Percentiles rank a stretch among this genome's conserved stretches.
Conservation (phyloP, 2,113 vertebrate species). For the Rattus rattus region DNA sequence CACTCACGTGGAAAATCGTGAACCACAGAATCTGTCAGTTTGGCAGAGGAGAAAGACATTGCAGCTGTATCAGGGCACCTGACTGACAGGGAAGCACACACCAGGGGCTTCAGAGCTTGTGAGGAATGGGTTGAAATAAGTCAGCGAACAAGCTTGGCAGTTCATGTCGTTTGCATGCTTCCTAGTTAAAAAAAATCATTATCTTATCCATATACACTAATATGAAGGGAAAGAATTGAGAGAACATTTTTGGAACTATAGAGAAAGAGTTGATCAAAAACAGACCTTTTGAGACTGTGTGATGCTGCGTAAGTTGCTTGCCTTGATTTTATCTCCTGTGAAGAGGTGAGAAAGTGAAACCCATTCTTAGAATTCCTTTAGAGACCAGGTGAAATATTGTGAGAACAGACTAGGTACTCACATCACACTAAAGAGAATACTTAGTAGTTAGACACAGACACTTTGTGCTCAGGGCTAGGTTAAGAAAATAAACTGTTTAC, state of each 20-base stretch:
- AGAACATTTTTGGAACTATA: background rate
- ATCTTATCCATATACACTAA: background rate
- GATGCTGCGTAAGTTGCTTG: background rate
- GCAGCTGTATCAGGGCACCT: background rate
- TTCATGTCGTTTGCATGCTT: background rate
- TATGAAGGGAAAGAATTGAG: conserved; percentile 37
- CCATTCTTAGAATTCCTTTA: background rate
- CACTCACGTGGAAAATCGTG: background rate
- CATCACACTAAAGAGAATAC: conserved; percentile 31
- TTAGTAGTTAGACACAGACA: background rate
- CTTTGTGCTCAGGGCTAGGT: background rate
- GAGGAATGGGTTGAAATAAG: background rate
- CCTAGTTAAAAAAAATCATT: background rate
- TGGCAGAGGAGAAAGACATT: background rate
- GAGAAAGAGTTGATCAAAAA: background rate
- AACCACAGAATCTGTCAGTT: background rate
- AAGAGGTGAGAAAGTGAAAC: conserved; percentile 31
- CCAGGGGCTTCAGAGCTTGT: background rate
- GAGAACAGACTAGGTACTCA: background rate
- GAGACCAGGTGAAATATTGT: background rate
- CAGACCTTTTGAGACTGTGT: background rate
- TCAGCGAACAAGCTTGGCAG: background rate
- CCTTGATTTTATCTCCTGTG: background rate
- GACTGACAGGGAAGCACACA: background rate
- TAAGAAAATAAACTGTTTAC: conserved; percentile 31